Conservation (phyloP, 1,140 invertebrate species). For the Trigoniulus corallinus region DNA sequence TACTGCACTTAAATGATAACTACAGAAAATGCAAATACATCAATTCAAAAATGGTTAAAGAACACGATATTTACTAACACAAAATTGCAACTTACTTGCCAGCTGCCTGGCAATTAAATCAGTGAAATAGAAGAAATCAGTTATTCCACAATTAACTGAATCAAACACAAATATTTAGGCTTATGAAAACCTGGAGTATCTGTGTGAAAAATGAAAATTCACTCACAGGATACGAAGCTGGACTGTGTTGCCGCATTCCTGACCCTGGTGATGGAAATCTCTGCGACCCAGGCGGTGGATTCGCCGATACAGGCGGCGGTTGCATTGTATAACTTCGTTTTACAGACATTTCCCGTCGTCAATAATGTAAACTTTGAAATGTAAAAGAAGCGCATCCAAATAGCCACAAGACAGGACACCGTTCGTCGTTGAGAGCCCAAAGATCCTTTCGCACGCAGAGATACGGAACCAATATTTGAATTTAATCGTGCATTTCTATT, state of each 20-base stretch:
- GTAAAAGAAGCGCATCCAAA: too few relatives aligned
- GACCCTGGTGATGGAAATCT: slow-evolving; percentile 34
- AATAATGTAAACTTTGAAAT: too few relatives aligned
- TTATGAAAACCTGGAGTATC: slow-evolving; percentile 3
- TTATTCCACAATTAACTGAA: neutral
- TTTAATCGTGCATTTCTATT: too few relatives aligned
- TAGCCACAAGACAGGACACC: too few relatives aligned
- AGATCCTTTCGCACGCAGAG: too few relatives aligned
- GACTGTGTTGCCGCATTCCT: slow-evolving; percentile 6
- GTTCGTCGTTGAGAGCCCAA: too few relatives aligned
- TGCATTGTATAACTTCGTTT: slow-evolving; percentile 6
- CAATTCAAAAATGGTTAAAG: too few relatives aligned
- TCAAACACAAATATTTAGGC: too few relatives aligned
- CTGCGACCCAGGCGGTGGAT: slow-evolving; percentile 32
- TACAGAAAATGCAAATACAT: too few relatives aligned
- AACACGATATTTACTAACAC: too few relatives aligned
- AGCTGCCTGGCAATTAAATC: neutral
- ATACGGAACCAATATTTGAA: too few relatives aligned
- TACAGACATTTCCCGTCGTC: slow-evolving; percentile 7
- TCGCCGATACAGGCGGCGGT: neutral
- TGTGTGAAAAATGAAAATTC: slow-evolving; percentile 9
- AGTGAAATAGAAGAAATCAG: neutral
- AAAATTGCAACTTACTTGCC: neutral
- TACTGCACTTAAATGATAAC: too few relatives aligned
- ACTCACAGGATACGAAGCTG: slow-evolving; percentile 35